Evolutionary conservation across 1,140 invertebrate genomes (phyloP).

Genomic region (Adelges cooleyi): DNA sequence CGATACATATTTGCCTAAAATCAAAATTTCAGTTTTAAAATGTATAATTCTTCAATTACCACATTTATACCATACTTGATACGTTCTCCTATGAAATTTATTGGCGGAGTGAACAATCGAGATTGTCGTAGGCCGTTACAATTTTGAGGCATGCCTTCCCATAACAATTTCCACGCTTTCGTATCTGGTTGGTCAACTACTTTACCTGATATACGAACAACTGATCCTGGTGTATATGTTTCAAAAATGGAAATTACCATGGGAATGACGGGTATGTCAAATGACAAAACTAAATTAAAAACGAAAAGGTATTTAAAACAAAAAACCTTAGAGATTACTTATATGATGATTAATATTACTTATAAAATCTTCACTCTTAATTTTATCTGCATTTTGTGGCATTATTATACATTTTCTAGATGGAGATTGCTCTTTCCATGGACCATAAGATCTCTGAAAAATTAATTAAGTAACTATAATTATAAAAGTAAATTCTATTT

Average conservation of each 20-base stretch:
- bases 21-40: constrained; percentile 19
- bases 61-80: neutral
- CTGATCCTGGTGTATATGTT: constrained; percentile 78
- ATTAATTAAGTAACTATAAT: too few species aligned
- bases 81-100: constrained; percentile 44
- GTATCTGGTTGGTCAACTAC: constrained; percentile 3
- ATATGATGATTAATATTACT: constrained; percentile 47
- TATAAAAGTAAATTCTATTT: too few species aligned
- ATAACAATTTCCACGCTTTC: constrained; percentile 62
- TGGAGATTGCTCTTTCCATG: constrained; percentile 73
- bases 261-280: constrained; percentile 63
- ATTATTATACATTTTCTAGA: constrained; percentile 57
- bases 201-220: constrained; percentile 59
- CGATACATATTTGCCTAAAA: constrained; percentile 58
- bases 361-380: constrained; percentile 72
- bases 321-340: neutral
- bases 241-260: constrained; percentile 68
- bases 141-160: constrained; percentile 56
- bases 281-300: constrained; percentile 51
- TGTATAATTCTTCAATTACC: neutral
- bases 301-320: neutral
- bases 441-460: constrained; percentile 72
- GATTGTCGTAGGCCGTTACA: constrained; percentile 44
- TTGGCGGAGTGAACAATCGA: constrained; percentile 61
- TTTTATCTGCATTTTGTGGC: constrained; percentile 54